Evolutionary conservation across 2,797 vertebrate genomes (phyloP).

Genomic region (Chaenodraco wilsoni): DNA sequence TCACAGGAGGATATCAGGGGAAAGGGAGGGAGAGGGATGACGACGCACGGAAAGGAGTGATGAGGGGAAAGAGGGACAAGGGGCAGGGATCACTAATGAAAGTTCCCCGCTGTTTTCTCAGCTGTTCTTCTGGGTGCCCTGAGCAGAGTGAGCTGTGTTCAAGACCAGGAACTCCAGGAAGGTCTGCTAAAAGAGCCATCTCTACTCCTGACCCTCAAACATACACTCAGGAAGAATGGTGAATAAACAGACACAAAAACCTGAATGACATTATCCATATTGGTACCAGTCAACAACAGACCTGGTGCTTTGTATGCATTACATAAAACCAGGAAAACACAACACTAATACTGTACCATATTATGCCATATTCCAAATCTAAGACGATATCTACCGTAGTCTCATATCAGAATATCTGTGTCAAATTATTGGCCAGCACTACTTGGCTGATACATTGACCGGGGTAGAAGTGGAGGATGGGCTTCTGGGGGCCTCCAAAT

Average conservation of each 20-base stretch:
- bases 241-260: slow-evolving; percentile 46
- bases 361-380: too few species aligned
- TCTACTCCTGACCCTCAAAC: slow-evolving; percentile 11
- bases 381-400: too few species aligned
- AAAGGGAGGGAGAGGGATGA: not conserved
- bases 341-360: too few species aligned
- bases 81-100: slow-evolving; percentile 58
- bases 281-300: slow-evolving; percentile 74
- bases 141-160: slow-evolving; percentile 25
- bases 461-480: slow-evolving; percentile 6
- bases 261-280: slow-evolving; percentile 53
- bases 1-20: slow-evolving; percentile 21
- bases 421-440: too few species aligned
- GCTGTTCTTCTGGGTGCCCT: slow-evolving; percentile 52
- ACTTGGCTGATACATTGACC: slow-evolving; percentile 35
- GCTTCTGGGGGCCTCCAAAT: slow-evolving; percentile 11
- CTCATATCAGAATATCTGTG: too few species aligned
- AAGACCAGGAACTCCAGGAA: slow-evolving; percentile 34
- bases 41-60: slow-evolving; percentile 36
- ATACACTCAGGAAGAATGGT: slow-evolving; percentile 12
- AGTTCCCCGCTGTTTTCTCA: slow-evolving; percentile 71
- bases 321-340: too few species aligned
- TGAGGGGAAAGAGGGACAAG: slow-evolving; percentile 30
- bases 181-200: slow-evolving; percentile 35
- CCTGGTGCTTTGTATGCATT: slow-evolving; percentile 23